phyloP scores from a whole-genome alignment of 1,140 invertebrate genomes.

The Atta colombica region DNA sequence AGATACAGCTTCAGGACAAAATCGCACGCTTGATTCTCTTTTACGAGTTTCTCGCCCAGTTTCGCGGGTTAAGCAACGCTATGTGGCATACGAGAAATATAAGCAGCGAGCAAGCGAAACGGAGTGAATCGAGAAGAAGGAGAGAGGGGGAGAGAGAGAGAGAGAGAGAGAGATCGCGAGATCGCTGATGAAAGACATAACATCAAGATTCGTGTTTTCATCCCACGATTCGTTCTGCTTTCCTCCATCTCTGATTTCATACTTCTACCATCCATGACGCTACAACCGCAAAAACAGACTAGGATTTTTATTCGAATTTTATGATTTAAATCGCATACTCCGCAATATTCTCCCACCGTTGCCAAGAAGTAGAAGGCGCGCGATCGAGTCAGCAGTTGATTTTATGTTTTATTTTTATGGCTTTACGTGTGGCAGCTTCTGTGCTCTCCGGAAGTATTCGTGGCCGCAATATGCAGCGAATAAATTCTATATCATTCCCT shows the following conservation, averaged over 20 bases:
- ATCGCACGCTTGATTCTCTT: conserved; percentile 63
- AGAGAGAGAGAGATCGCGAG: conserved; percentile 44
- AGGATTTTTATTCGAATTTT: conserved; percentile 83
- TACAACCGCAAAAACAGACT: conserved; percentile 66
- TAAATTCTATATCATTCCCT: conserved; percentile 40
- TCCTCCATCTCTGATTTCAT: background rate
- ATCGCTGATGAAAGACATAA: conserved; percentile 22
- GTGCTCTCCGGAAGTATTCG: background rate
- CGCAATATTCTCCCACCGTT: conserved; percentile 77
- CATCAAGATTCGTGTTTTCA: conserved; percentile 17
- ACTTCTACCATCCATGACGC: background rate
- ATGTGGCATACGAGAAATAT: conserved; percentile 60
- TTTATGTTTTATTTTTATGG: conserved; percentile 85
- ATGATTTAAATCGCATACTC: conserved; percentile 85
- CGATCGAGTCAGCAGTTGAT: conserved; percentile 85
- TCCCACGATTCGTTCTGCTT: background rate
- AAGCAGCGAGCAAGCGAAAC: conserved; percentile 57
- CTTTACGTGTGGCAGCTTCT: conserved; percentile 71
- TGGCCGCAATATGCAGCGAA: conserved; percentile 19
- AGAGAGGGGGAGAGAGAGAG: background rate
- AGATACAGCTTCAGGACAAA: conserved; percentile 1
- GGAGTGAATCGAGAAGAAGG: conserved; percentile 44
- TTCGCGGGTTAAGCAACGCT: conserved; percentile 38
- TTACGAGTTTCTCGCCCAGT: conserved; percentile 64
- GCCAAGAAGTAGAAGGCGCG: conserved; percentile 4